Evolutionary conservation across 2,113 vertebrate genomes (phyloP), one percentile per base, ranked within the genome.

Genomic region (Xiphorhynchus elegans): DNA sequence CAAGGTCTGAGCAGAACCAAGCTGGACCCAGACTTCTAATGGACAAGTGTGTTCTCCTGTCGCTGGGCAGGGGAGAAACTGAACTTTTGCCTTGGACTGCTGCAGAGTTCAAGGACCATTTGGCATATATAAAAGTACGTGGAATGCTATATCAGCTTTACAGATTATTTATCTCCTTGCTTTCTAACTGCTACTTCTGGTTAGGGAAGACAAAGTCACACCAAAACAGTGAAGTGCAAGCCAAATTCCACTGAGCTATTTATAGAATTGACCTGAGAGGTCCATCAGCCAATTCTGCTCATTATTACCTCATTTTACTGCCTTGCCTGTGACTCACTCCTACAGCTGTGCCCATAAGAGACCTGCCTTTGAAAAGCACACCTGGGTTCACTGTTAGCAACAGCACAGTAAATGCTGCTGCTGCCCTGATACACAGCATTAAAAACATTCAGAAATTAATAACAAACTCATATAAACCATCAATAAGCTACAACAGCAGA

Each of bases 261-360:
- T 63, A 60, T 6, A 77, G 39, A 74, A 31, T 50, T 81, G 59
- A 59, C 55, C 72, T 84, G 55, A 50, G 3, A 79, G 47, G 50
- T 53, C 44, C 59, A 67, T 59, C 63, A 90, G 70, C 78, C 67
- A 80, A 74, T 89, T 56, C 59, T 73, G 64, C 33, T 83, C 50
- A 7, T 68, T 64, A 42, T 73, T 77, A 83, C 24, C 55, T 49
- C 82, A 60, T 73, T 79, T 76, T 62, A 58, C 55, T 74, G 84
- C 84, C 33, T 6, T 4, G 7, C 14, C 58, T 40, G 39, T 87
- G 92, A 91, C 33, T 93, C 84, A 82, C 5, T 64, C 31, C 84
- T 69, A 37, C 82, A 91, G 63, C 77, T 78, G 53, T 26, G 56
- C 63, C 85, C n/a, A 6, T 11, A 33, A 64, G 11, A 33, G 47